Evolutionary conservation across 2,797 vertebrate species (phyloP).

Genomic region (Moxostoma hubbsi): DNA sequence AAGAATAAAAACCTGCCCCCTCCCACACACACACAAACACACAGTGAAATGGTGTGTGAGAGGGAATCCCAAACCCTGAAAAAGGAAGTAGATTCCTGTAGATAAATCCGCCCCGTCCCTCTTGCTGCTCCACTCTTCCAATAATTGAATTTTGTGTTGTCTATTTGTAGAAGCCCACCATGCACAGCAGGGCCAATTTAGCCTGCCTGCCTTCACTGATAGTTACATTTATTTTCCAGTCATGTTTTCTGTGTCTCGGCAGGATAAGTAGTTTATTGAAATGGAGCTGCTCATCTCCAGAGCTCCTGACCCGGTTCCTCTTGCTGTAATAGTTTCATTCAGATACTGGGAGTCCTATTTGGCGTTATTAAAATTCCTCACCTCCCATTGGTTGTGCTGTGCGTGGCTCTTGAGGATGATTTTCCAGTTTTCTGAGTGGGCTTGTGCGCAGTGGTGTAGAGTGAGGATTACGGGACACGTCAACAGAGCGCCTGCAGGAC

Average conservation of each 20-base stretch:
- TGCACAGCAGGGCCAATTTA: constrained; percentile 42
- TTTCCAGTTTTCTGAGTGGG: constrained; percentile 91
- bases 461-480: constrained; percentile 91
- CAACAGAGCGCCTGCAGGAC: constrained; percentile 88
- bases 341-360: not conserved
- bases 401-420: constrained; percentile 91
- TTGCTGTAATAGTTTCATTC: not conserved
- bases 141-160: constrained; percentile 71
- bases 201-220: constrained; percentile 44
- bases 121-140: constrained; percentile 63
- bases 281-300: constrained; percentile 30
- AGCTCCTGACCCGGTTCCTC: constrained; percentile 31
- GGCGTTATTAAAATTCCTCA: constrained; percentile 60
- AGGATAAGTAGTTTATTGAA: constrained; percentile 39
- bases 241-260: constrained; percentile 24
- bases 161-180: constrained; percentile 64
- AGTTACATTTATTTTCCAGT: constrained; percentile 42
- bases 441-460: constrained; percentile 91
- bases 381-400: constrained; percentile 91
- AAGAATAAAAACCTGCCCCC: not conserved
- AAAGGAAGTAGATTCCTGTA: constrained; percentile 60
- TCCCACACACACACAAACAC: not conserved
- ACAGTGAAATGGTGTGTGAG: not conserved
- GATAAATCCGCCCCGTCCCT: constrained; percentile 72
- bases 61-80: constrained; percentile 23